phyloP scores from a whole-genome alignment of 2,113 vertebrate genomes.

The Azemiops feae region DNA sequence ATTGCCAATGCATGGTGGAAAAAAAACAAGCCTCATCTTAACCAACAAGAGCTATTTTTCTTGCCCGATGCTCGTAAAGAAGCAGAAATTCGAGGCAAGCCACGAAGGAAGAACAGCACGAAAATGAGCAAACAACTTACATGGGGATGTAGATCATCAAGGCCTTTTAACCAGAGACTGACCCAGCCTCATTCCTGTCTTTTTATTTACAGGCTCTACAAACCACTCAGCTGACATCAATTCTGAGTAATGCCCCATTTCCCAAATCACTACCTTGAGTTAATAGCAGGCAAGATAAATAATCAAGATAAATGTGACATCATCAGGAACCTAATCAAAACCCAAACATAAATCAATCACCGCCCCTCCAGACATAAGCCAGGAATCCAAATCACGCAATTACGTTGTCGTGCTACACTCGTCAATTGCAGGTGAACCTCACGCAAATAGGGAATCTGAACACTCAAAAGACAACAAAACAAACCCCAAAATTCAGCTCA shows the following conservation, averaged over 20 bases:
- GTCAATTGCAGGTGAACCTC: background rate
- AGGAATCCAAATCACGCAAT: background rate
- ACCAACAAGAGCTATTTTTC: background rate
- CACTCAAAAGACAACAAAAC: too few species aligned
- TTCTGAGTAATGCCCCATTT: background rate
- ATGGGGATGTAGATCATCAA: background rate
- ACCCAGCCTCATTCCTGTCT: background rate
- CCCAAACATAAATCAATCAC: background rate
- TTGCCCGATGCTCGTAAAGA: background rate
- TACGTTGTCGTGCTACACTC: background rate
- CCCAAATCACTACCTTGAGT: background rate
- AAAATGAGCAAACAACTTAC: background rate
- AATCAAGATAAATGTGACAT: background rate
- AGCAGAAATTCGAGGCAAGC: background rate
- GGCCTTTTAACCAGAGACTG: background rate
- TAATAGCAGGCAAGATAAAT: background rate
- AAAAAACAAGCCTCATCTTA: background rate
- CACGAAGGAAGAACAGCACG: background rate
- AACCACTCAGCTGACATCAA: background rate
- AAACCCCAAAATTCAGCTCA: too few species aligned
- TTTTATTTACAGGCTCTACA: background rate
- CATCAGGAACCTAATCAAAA: background rate
- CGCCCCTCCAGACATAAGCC: background rate
- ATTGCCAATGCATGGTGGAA: background rate
- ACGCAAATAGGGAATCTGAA: background rate